Conservation (phyloP, 2,797 vertebrate species). For the Phrynocephalus guinanensis region DNA sequence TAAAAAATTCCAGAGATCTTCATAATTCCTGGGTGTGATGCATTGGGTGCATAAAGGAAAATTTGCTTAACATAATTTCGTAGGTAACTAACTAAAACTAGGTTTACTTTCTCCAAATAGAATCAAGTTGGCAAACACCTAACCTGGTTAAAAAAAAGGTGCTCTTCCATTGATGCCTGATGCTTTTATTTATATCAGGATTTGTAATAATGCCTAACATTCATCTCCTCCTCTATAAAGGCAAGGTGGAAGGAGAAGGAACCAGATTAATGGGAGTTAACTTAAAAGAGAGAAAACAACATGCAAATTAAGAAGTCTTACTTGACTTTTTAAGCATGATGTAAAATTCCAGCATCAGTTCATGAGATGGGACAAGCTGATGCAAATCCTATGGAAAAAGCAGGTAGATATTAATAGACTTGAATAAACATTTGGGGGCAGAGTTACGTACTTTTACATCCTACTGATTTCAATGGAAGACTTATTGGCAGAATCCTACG, state of each 20-base stretch:
- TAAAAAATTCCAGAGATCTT: no score
- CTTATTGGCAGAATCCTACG: not conserved
- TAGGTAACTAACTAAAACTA: not conserved
- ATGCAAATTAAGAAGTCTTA: slow-evolving; percentile 60
- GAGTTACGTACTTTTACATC: not conserved
- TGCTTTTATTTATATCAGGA: slow-evolving; percentile 24
- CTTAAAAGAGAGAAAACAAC: not conserved
- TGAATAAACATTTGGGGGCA: not conserved
- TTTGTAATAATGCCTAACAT: not conserved
- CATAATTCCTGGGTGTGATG: no score
- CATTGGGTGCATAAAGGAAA: no score
- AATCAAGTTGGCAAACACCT: not conserved
- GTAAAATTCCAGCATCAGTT: slow-evolving; percentile 90
- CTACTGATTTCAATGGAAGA: not conserved
- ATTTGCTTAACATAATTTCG: no score
- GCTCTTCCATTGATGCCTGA: not conserved
- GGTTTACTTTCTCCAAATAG: not conserved
- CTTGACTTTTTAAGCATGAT: slow-evolving; percentile 80
- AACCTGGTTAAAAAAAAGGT: not conserved
- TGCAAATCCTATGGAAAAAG: slow-evolving; percentile 82
- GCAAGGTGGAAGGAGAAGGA: not conserved
- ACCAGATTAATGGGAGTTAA: no score
- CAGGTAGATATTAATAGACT: not conserved
- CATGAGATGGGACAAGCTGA: slow-evolving; percentile 87
- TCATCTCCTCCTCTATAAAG: not conserved